phyloP scores from a whole-genome alignment of 2,888 invertebrate genomes.

The Synergus gifuensis region DNA sequence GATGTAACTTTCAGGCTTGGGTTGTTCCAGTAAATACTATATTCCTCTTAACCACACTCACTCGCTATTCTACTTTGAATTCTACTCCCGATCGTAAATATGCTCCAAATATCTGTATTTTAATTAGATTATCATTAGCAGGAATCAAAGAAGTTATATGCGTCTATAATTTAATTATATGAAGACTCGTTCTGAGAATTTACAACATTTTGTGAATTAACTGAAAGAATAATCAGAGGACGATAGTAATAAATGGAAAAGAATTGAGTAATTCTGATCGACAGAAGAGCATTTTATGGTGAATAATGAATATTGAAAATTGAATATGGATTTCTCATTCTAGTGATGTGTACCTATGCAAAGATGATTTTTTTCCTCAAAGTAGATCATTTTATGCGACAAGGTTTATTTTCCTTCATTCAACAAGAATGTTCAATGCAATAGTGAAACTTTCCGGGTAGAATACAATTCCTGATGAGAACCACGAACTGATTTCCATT shows the following conservation, averaged over 20 bases:
- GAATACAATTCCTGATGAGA: slow-evolving; percentile 38
- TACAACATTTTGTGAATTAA: not conserved
- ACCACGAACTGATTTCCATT: slow-evolving; percentile 25
- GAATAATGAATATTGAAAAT: not conserved
- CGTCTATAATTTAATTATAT: too few species aligned
- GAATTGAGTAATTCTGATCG: not conserved
- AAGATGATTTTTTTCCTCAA: not conserved
- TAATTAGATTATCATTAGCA: not conserved
- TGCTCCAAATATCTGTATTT: not conserved
- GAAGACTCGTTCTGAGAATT: too few species aligned
- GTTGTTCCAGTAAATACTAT: slow-evolving; percentile 40
- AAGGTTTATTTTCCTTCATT: not conserved
- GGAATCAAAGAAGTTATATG: not conserved
- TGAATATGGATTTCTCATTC: not conserved
- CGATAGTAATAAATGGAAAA: not conserved
- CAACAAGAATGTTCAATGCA: not conserved
- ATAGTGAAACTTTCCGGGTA: slow-evolving; percentile 23
- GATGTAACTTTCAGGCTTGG: slow-evolving; percentile 53
- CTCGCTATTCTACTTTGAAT: not conserved
- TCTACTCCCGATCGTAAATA: slow-evolving; percentile 1
- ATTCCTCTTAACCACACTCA: slow-evolving; percentile 14
- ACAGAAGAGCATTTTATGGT: not conserved
- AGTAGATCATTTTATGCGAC: not conserved
- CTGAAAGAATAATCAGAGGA: not conserved
- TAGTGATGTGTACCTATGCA: not conserved